Conservation (phyloP, 2,113 vertebrate species). For the Zosterops pallidus region DNA sequence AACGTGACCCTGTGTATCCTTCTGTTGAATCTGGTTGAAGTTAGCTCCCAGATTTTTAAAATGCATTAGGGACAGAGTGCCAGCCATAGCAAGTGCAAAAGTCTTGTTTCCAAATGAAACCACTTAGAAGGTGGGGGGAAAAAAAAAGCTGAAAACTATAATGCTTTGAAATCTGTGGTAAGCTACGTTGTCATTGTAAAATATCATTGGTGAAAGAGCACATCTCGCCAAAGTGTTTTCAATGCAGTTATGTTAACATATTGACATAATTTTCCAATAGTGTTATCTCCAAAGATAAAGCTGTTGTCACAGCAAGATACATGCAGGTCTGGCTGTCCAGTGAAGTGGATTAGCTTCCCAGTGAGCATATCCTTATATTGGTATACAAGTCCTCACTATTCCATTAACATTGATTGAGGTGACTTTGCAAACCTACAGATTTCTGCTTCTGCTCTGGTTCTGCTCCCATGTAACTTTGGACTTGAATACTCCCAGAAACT, state of each 20-base stretch:
- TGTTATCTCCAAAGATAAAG: background rate
- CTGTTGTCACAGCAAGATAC: background rate
- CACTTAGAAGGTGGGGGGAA: fast-evolving
- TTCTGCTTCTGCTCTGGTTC: background rate
- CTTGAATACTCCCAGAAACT: background rate
- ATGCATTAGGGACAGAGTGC: background rate
- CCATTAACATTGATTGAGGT: background rate
- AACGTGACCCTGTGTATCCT: fast-evolving
- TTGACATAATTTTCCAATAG: background rate
- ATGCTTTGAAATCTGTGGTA: background rate
- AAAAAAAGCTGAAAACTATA: background rate
- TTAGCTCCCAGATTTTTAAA: background rate
- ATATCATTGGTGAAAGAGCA: background rate
- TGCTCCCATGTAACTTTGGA: background rate
- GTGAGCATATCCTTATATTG: background rate
- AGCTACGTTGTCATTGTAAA: background rate
- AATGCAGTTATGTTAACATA: background rate
- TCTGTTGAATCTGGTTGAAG: background rate
- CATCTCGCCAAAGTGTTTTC: background rate
- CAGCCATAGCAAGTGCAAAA: background rate
- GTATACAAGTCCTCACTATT: background rate
- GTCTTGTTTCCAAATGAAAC: background rate
- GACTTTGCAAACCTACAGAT: background rate
- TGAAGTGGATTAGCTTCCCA: background rate
- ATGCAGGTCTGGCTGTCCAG: background rate